Evolutionary conservation across 2,113 vertebrate genomes (phyloP), one percentile per base, ranked within the genome.

Genomic region (western clawed frog (Xenopus tropicalis)): DNA sequence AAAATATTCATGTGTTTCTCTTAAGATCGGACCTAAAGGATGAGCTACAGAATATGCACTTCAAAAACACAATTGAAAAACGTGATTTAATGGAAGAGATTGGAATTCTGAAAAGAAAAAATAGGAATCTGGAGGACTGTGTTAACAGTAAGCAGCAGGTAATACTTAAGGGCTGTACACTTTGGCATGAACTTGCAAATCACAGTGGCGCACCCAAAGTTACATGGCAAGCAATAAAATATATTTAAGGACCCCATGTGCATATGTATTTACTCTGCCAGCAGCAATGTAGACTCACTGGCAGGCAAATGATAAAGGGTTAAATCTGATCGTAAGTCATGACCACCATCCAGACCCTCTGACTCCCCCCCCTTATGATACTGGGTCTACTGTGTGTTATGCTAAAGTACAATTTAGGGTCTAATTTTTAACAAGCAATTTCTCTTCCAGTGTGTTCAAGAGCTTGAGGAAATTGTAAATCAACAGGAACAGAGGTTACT

Each of bases 401-500:
- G n/a, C n/a, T n/a, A n/a, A n/a, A n/a, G n/a, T 48, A 48, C 12
- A 17, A 13, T 48, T 48, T 48, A 37, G 29, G 29, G 6, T 13
- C 46, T 48, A n/a, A 48, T 48, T 48, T 14, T 48, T 48, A 48
- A 13, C 16, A 48, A 48, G 46, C 2, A 3, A 3, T 79, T 79
- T 73, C 24, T 46, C 44, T 69, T 48, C 57, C 78, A 88, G 86
- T 83, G 78, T 54, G 83, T 85, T 79, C 89, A 86, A 76, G 82
- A 88, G 67, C 84, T 90, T 70, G 84, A 88, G 65, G 83, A 86
- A 1, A 61, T 85, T 20, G 77, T 92, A 58, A 82, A 83, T 65
- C 82, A 79, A 64, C 90, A 91, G 77, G 89, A 87, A 0, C 74
- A 86, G 79, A 86, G 86, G 58, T 81, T 90, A 66, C 64, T 85